Evolutionary conservation across 2,797 vertebrate species (phyloP), one percentile per base, ranked within the genome.

Genomic region (Tenualosa thibaudeaui): DNA sequence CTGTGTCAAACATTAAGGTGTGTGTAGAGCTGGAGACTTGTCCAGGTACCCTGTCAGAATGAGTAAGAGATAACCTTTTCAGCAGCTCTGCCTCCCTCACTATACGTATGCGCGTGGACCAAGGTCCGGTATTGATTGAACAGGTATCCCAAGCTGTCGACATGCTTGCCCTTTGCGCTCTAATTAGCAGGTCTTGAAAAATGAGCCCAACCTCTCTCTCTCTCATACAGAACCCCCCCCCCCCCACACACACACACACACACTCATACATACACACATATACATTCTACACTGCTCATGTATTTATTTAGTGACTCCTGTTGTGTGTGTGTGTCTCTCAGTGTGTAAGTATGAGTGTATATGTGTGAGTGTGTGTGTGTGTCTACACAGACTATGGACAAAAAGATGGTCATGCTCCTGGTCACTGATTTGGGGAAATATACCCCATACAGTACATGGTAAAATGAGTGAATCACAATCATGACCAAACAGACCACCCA

Each of bases 141-240:
- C 54, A 78, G 50, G 56, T 56, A 65, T 87, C 81, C 81, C 56
- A 68, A 75, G 62, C 81, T 53, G 83, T 81, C 87, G 89, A 91
- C 89, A 88, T 56, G 60, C 58, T 86, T 90, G 89, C 86, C 89
- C 88, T 90, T 91, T 89, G 87, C 81, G 86, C 88, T 89, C 85
- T 89, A 91, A 91, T 91, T 90, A 91, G 89, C 88, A 86, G 87
- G 84, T 53, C 58, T 78, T 91, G 87, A 89, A 87, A 91, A 89
- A 90, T 89, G 85, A 88, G 86, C 84, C 81, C 53, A 5, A 2
- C 17, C 53, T 54, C 53, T 54, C 53, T 54, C 53, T 54, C 53
- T 56, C 54, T 56, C 54, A 31, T 26, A 37, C 68, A 40, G 31
- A 75, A 40, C 31, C 40, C 65, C 17, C 65, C 17, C 65, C 19